These are phyloP conservation scores for Drosophila setosimentum DNA, from an alignment of 2,888 invertebrate species.

Conservation along the genomic window DNA sequence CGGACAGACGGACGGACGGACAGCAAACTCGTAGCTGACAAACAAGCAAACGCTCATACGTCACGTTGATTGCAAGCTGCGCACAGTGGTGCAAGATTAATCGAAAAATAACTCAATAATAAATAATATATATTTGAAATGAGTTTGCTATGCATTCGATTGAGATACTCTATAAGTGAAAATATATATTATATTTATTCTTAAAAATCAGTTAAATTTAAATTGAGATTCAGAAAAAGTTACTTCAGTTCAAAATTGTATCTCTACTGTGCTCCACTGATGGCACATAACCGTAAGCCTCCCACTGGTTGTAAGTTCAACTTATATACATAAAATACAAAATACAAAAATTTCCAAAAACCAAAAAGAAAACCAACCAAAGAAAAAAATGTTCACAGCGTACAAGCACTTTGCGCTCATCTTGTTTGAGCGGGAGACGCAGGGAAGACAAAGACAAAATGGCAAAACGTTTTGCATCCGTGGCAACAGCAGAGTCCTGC, in stretches of 20 bases:
- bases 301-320: constrained; percentile 76
- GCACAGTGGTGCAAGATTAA: constrained; percentile 51
- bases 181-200: fast-evolving
- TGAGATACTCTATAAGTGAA: no score
- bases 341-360: constrained; percentile 28
- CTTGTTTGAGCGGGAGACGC: constrained; percentile 15
- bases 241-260: no score
- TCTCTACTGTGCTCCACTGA: constrained; percentile 52
- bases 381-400: constrained; percentile 57
- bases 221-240: not conserved
- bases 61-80: constrained; percentile 63
- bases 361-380: constrained; percentile 35
- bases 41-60: constrained; percentile 78
- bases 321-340: constrained; percentile 61
- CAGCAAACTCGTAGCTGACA: constrained; percentile 60
- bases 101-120: not conserved
- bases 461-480: constrained; percentile 74
- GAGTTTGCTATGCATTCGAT: no score
- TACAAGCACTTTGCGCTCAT: constrained; percentile 72
- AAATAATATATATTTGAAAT: no score
- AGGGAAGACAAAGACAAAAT: constrained; percentile 56
- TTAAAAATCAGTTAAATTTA: not conserved
- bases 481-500: constrained; percentile 35
- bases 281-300: constrained; percentile 66
- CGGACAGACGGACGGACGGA: not conserved